A percentile compares a stretch with the other conserved stretches of the same genome.
These are phyloP conservation scores for Lepidurus apus DNA, from an alignment of 1,140 invertebrate species.

Conservation along the genomic window DNA sequence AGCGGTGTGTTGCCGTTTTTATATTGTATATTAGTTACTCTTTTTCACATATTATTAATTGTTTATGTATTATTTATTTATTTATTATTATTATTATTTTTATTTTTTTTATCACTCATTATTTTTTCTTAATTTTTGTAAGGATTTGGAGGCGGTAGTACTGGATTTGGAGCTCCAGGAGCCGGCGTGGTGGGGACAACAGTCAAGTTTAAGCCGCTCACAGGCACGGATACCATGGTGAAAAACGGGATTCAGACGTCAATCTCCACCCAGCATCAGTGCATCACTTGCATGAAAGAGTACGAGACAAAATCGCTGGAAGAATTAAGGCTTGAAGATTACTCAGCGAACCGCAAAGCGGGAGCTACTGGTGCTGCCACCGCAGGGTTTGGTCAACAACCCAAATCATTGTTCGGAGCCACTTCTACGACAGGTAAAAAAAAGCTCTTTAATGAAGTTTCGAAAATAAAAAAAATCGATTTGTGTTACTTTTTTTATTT, in stretches of 20 bases:
- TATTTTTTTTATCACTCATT: background rate
- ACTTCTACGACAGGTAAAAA: constrained; percentile 36
- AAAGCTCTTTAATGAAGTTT: background rate
- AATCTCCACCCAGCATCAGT: constrained; percentile 87
- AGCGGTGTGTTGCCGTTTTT: too few species aligned
- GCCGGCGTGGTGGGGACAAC: constrained; percentile 60
- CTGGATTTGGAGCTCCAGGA: background rate
- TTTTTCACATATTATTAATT: too few species aligned
- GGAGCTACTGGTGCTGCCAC: constrained; percentile 38
- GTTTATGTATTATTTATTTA: background rate
- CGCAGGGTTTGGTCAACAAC: constrained; percentile 38
- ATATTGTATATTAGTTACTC: too few species aligned
- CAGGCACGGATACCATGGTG: constrained; percentile 82
- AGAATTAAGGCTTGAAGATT: constrained; percentile 90
- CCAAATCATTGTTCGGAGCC: constrained; percentile 44
- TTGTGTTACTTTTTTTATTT: background rate
- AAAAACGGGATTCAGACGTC: constrained; percentile 74
- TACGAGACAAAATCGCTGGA: constrained; percentile 92
- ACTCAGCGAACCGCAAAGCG: constrained; percentile 80
- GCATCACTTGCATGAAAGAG: constrained; percentile 96
- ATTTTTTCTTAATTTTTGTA: too few species aligned
- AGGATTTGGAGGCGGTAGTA: background rate
- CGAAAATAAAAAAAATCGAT: constrained; percentile 28
- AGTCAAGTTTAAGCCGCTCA: constrained; percentile 78
- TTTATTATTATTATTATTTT: background rate